phyloP scores from a whole-genome alignment of 1,140 invertebrate species.

The Cecropterus lyciades region DNA sequence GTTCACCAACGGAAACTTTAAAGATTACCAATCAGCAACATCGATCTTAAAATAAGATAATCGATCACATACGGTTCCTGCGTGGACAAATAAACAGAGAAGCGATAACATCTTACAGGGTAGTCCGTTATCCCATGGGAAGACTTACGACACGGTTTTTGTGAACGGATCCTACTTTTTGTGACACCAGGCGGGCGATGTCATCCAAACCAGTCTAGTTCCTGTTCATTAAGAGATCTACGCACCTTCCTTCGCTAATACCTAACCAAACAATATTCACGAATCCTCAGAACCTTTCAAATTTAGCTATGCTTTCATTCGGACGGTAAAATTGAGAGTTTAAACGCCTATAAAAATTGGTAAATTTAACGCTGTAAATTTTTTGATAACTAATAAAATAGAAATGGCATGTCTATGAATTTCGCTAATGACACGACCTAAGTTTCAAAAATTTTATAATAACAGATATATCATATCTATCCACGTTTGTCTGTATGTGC shows the following conservation, averaged over 20 bases:
- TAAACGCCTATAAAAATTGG: no score
- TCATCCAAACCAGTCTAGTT: constrained; percentile 52
- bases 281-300: no score
- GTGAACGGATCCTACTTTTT: constrained; percentile 31
- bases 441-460: no score
- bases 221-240: constrained; percentile 43
- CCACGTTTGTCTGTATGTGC: no score
- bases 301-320: no score
- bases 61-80: constrained; percentile 27
- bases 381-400: no score
- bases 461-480: no score
- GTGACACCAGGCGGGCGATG: constrained; percentile 34
- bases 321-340: no score
- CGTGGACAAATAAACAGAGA: constrained; percentile 24
- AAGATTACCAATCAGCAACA: constrained; percentile 15
- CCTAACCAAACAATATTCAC: not conserved
- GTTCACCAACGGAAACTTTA: not conserved
- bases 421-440: no score
- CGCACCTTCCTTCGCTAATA: constrained; percentile 1
- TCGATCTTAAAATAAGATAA: constrained; percentile 30
- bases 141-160: constrained; percentile 35
- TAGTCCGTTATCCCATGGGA: constrained; percentile 33
- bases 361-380: no score
- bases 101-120: constrained; percentile 28
- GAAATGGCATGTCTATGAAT: no score